A percentile compares a stretch with the other conserved stretches of the same genome.
These are phyloP conservation scores for Acromyrmex echinatior DNA, from an alignment of 1,140 invertebrate genomes.

Conservation along the genomic window DNA sequence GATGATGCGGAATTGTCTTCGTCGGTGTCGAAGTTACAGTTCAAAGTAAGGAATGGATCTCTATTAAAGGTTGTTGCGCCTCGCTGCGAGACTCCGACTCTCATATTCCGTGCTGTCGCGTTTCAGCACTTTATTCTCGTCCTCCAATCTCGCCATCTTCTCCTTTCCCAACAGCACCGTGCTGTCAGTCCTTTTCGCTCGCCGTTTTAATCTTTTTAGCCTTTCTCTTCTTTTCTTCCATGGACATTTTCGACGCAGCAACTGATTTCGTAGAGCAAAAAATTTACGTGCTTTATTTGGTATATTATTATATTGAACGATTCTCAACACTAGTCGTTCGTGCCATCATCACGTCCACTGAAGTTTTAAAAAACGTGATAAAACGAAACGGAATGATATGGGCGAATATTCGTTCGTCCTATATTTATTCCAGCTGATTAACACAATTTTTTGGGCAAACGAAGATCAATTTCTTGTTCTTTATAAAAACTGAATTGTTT, in stretches of 20 bases:
- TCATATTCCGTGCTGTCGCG: conserved; percentile 64
- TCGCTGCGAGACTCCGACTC: conserved; percentile 38
- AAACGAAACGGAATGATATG: not conserved
- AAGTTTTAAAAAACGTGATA: not conserved
- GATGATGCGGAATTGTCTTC: not conserved
- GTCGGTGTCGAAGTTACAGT: not conserved
- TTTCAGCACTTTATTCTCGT: conserved; percentile 65
- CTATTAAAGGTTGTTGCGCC: conserved; percentile 33
- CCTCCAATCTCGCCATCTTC: conserved; percentile 57
- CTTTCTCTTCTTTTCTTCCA: conserved; percentile 50
- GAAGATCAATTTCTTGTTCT: not conserved
- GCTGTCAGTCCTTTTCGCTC: conserved; percentile 54
- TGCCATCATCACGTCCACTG: not conserved
- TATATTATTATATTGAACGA: conserved; percentile 14
- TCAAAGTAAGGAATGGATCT: conserved; percentile 53
- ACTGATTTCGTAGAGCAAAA: not conserved
- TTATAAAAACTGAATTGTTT: conserved; percentile 11
- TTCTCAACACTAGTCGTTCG: not conserved
- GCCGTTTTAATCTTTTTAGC: conserved; percentile 36
- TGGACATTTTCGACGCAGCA: conserved; percentile 43
- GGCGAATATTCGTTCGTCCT: not conserved
- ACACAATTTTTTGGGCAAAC: conserved; percentile 23
- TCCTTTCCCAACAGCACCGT: conserved; percentile 56
- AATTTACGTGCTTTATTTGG: conserved; percentile 43
- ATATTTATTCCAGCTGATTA: conserved; percentile 31